phyloP scores from a whole-genome alignment of 2,113 vertebrate genomes.

The Lipotes vexillifer region DNA sequence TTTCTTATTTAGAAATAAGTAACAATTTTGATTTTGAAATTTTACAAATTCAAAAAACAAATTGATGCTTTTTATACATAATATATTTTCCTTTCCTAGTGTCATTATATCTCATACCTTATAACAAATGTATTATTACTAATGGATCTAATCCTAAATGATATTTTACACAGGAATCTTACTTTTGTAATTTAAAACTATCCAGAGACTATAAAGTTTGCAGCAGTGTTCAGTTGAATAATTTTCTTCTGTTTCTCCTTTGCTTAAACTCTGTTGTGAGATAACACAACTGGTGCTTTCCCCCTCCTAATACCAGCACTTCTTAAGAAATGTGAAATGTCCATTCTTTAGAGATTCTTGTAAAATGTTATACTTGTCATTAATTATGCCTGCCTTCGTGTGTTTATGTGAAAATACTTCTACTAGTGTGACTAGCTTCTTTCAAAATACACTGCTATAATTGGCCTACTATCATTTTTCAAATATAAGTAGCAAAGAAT shows the following conservation, averaged over 20 bases:
- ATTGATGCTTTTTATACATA: not conserved
- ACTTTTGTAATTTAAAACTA: not conserved
- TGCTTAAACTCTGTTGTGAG: not conserved
- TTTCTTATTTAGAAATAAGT: not conserved
- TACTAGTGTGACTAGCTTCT: not conserved
- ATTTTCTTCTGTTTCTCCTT: not conserved
- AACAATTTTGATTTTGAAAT: constrained; percentile 35
- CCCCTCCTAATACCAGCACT: not conserved
- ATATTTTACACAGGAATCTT: not conserved
- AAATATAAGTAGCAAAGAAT: not conserved
- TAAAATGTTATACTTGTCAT: not conserved
- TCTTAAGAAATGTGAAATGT: constrained; percentile 34
- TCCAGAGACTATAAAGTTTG: not conserved
- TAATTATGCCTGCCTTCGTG: not conserved
- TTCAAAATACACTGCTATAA: not conserved
- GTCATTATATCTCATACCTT: not conserved
- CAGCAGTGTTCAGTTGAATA: not conserved
- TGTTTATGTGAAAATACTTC: not conserved
- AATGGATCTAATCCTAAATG: not conserved
- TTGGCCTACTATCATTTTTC: not conserved
- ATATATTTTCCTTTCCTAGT: not conserved
- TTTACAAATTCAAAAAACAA: not conserved
- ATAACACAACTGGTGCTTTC: not conserved
- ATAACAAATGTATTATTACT: not conserved
- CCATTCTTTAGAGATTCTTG: not conserved